Evolutionary conservation across 2,113 vertebrate species (phyloP).

Genomic region (Amblyopsis rosae): DNA sequence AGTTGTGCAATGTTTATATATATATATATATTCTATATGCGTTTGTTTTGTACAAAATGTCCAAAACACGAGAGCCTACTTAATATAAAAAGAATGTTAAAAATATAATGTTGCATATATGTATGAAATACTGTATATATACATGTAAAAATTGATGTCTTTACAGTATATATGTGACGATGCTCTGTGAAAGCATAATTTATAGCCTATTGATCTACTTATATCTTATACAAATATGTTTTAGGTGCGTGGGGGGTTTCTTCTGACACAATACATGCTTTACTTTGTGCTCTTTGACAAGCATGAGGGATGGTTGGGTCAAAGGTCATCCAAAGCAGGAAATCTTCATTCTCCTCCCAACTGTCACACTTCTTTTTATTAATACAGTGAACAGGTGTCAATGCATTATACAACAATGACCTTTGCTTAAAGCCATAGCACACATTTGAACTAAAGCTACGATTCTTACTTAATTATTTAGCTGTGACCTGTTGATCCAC

Average conservation of each 20-base stretch:
- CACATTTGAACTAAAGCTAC: neutral
- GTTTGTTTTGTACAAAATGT: too few relatives aligned
- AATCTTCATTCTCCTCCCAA: constrained; percentile 30
- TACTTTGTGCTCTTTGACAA: constrained; percentile 24
- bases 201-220: too few relatives aligned
- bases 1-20: too few relatives aligned
- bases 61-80: too few relatives aligned
- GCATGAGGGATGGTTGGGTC: constrained; percentile 29
- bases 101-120: too few relatives aligned
- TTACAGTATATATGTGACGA: too few relatives aligned
- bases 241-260: too few relatives aligned
- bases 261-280: constrained; percentile 7
- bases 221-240: too few relatives aligned
- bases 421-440: neutral
- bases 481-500: neutral
- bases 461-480: neutral
- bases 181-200: too few relatives aligned
- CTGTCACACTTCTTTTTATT: constrained; percentile 26
- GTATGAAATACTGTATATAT: constrained; percentile 9
- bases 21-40: too few relatives aligned
- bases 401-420: neutral
- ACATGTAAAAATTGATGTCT: too few relatives aligned
- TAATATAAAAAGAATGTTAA: too few relatives aligned
- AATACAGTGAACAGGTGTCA: constrained; percentile 23
- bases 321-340: constrained; percentile 29